These are phyloP conservation scores for Callocephalon fimbriatum DNA, from an alignment of 2,113 vertebrate genomes.

Conservation along the genomic window DNA sequence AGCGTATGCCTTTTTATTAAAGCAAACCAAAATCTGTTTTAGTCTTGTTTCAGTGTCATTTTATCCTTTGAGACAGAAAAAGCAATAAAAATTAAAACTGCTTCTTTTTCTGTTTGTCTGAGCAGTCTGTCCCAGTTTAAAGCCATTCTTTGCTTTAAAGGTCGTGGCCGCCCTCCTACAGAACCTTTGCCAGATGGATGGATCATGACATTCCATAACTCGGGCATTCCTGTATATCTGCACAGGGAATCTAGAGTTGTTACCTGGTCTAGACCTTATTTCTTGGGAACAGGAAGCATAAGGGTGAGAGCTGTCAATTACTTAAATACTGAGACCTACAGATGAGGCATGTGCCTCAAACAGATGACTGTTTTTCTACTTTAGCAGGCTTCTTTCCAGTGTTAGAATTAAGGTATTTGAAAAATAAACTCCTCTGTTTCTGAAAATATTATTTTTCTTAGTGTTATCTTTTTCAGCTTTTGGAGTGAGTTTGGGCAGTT, in stretches of 20 bases:
- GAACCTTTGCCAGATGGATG: conserved; percentile 97
- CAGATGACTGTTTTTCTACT: neutral
- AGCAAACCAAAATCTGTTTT: neutral
- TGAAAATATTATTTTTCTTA: neutral
- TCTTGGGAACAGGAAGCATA: conserved; percentile 98
- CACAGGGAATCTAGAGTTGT: conserved; percentile 98
- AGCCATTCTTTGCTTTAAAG: conserved; percentile 71
- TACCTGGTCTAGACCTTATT: conserved; percentile 98
- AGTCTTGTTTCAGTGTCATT: neutral
- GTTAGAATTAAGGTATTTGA: neutral
- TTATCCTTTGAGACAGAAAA: neutral
- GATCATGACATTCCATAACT: conserved; percentile 99
- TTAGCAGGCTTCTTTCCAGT: neutral
- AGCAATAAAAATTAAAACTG: neutral
- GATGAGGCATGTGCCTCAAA: neutral
- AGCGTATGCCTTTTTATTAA: neutral
- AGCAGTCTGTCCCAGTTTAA: neutral
- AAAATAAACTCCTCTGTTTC: neutral
- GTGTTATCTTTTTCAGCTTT: neutral
- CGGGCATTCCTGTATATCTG: conserved; percentile 98
- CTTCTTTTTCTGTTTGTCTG: neutral
- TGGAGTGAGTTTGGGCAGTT: neutral
- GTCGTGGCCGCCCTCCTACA: conserved; percentile 95
- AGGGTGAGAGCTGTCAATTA: conserved; percentile 80
- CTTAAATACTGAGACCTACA: neutral